phyloP scores from a whole-genome alignment of 2,113 vertebrate genomes.

The Sisor rabdophorus region DNA sequence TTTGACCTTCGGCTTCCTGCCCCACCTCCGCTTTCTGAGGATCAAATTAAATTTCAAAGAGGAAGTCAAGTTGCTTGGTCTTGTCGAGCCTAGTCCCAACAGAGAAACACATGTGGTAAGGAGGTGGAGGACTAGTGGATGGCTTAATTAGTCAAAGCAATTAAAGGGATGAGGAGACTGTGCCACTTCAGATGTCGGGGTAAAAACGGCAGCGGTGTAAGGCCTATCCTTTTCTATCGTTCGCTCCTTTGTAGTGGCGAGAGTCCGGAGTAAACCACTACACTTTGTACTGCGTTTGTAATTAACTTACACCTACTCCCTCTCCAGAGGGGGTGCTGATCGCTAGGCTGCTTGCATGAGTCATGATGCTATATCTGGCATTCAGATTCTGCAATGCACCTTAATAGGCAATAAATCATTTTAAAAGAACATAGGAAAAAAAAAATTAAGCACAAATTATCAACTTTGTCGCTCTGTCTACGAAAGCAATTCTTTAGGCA shows the following conservation, averaged over 20 bases:
- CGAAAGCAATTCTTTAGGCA: not conserved
- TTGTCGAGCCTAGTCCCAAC: conserved; percentile 43
- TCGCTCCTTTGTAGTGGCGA: conserved; percentile 61
- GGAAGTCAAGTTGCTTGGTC: conserved; percentile 54
- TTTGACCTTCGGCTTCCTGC: conserved; percentile 43
- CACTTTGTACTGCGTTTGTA: conserved; percentile 63
- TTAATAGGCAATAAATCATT: conserved; percentile 49
- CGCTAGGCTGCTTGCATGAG: conserved; percentile 57
- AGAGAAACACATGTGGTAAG: conserved; percentile 56
- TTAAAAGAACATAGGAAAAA: not conserved
- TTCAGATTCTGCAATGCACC: conserved; percentile 32
- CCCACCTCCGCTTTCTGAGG: conserved; percentile 5
- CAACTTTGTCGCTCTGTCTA: not conserved
- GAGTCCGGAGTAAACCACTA: conserved; percentile 60
- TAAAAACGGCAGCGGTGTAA: conserved; percentile 62
- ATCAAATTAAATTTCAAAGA: conserved; percentile 60
- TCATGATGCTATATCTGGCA: conserved; percentile 57
- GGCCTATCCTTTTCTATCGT: conserved; percentile 39
- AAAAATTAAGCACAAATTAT: conserved; percentile 38
- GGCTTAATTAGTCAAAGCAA: conserved; percentile 67
- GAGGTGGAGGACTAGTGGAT: conserved; percentile 32
- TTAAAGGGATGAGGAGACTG: conserved; percentile 62
- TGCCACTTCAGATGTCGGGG: conserved; percentile 62
- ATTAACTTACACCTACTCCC: conserved; percentile 71
- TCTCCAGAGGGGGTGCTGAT: conserved; percentile 58